Percentiles rank a stretch among this genome's conserved stretches.
phyloP scores from a whole-genome alignment of 92 coral and sea anemone species.

The Isaurus tuberculatus region DNA sequence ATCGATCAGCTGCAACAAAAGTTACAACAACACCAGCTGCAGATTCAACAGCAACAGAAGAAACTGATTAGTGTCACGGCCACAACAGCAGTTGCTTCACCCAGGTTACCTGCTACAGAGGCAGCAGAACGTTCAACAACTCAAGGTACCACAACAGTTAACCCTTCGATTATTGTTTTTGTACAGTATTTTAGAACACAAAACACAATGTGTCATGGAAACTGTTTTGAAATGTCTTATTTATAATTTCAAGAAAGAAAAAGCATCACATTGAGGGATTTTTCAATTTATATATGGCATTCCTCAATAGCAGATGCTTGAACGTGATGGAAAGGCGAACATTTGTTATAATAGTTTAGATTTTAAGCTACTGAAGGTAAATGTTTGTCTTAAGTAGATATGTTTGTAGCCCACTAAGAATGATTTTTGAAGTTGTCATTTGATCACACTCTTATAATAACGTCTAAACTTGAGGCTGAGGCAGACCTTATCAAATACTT shows the following conservation, averaged over 20 bases:
- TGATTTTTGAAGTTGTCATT: no score
- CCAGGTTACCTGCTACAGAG: conserved; percentile 68
- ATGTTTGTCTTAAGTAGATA: no score
- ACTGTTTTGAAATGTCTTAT: background rate
- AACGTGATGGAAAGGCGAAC: no score
- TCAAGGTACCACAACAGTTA: conserved; percentile 45
- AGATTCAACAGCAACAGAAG: conserved; percentile 84
- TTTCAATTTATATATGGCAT: no score
- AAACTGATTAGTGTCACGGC: conserved; percentile 67
- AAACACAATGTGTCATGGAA: background rate
- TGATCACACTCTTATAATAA: no score
- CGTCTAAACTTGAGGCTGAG: no score
- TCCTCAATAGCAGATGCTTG: no score
- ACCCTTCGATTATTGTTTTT: background rate
- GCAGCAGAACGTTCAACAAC: conserved; percentile 53
- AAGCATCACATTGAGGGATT: background rate
- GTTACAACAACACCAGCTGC: conserved; percentile 81
- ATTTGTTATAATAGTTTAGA: no score
- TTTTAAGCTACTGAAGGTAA: no score
- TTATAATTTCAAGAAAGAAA: background rate
- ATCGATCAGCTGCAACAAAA: conserved; percentile 76
- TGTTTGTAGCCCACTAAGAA: no score
- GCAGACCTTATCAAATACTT: no score
- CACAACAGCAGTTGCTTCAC: conserved; percentile 51
- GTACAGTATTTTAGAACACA: background rate